These are phyloP conservation scores for Nesometra sesokonis DNA, from an alignment of 35 echinoderm and acorn worm genomes.

Conservation along the genomic window DNA sequence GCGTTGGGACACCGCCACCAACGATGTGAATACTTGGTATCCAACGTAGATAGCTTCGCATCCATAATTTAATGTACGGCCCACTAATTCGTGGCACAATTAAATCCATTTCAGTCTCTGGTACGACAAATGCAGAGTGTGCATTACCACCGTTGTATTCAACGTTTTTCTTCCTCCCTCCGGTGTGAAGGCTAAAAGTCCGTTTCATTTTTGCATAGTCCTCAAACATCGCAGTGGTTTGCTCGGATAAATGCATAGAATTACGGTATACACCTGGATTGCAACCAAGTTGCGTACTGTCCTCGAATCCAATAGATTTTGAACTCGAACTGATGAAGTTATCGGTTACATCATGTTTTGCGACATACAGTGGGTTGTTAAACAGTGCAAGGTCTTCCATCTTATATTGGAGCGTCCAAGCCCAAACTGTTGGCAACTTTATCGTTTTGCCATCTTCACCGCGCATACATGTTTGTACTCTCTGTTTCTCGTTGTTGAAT, in stretches of 20 bases:
- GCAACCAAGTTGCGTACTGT: constrained; percentile 10
- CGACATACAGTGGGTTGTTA: constrained; percentile 84
- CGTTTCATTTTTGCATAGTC: constrained; percentile 4
- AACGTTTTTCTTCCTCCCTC: background rate
- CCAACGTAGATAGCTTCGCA: constrained; percentile 79
- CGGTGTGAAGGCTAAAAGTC: background rate
- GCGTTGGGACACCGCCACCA: constrained; percentile 47
- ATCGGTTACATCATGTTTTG: constrained; percentile 38
- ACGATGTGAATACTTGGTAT: constrained; percentile 79
- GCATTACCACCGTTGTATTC: background rate
- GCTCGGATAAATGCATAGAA: constrained; percentile 14
- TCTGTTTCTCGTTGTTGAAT: constrained; percentile 77
- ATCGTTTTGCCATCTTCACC: constrained; percentile 20
- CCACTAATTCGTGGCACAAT: constrained; percentile 32
- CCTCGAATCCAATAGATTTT: background rate
- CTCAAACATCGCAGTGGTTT: background rate
- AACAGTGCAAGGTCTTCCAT: constrained; percentile 79
- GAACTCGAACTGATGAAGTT: background rate
- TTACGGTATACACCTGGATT: constrained; percentile 53
- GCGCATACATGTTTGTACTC: constrained; percentile 16
- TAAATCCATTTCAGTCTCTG: constrained; percentile 15
- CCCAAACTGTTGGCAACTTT: constrained; percentile 78
- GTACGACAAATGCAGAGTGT: background rate
- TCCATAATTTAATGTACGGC: constrained; percentile 87
- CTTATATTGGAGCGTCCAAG: constrained; percentile 88